These are phyloP conservation scores for Nannoperca obscura DNA, from an alignment of 2,797 vertebrate genomes.

Conservation along the genomic window DNA sequence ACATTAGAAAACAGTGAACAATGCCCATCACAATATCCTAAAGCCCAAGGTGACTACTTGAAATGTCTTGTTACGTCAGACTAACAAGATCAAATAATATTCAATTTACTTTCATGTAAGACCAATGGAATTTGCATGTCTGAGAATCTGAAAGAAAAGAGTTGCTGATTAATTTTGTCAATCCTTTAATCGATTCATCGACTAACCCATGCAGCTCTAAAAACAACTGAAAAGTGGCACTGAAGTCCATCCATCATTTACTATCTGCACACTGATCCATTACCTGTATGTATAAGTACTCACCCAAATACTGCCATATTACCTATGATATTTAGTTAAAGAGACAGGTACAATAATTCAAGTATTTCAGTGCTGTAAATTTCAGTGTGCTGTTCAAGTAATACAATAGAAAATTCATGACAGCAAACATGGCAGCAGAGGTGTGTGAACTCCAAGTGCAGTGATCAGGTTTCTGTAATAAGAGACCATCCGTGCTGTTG, in stretches of 20 bases:
- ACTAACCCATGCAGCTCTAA: background rate
- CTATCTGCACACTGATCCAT: background rate
- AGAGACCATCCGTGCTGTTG: conserved; percentile 1
- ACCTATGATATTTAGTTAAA: background rate
- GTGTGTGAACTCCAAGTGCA: conserved; percentile 9
- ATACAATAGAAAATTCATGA: background rate
- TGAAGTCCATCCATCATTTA: background rate
- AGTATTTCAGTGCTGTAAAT: background rate
- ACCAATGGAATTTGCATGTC: background rate
- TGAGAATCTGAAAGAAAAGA: background rate
- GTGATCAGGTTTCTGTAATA: conserved; percentile 40
- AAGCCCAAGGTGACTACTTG: background rate
- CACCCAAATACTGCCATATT: background rate
- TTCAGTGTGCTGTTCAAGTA: background rate
- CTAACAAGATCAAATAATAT: background rate
- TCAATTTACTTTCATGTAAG: background rate
- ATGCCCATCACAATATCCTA: background rate
- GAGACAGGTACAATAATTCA: background rate
- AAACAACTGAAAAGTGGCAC: background rate
- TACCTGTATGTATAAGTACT: background rate
- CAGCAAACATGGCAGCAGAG: background rate
- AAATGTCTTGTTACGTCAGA: background rate
- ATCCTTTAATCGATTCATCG: background rate
- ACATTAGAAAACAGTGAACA: background rate
- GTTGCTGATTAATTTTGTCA: background rate